A percentile compares a stretch with the other conserved stretches of the same genome.
phyloP scores from a whole-genome alignment of 2,797 vertebrate species.

The Kryptopterus vitreolus region DNA sequence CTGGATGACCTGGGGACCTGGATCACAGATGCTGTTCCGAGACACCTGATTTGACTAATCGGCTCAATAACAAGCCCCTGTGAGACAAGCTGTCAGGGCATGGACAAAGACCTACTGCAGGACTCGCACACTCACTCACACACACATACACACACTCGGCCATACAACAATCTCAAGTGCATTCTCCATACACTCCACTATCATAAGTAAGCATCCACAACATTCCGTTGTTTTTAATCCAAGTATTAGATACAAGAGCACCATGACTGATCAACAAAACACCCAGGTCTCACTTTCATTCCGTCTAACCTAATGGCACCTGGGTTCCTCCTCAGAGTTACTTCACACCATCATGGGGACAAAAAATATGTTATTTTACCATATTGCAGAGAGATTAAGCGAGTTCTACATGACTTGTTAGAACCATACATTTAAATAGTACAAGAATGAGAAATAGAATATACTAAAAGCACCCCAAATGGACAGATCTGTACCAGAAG shows the following conservation, averaged over 20 bases:
- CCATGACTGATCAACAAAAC: neutral
- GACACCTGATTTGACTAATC: slow-evolving; percentile 11
- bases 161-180: neutral
- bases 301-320: slow-evolving; percentile 17
- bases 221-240: neutral
- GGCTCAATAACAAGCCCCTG: neutral
- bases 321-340: neutral
- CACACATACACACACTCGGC: neutral
- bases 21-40: neutral
- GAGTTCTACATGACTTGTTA: neutral
- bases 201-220: neutral
- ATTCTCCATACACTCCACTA: neutral
- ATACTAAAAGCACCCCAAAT: neutral
- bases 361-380: neutral
- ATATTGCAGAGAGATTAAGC: neutral
- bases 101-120: neutral
- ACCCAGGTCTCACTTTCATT: neutral
- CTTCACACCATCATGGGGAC: neutral
- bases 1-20: neutral
- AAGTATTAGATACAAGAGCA: neutral
- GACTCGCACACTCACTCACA: no score
- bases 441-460: neutral
- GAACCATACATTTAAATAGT: neutral
- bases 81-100: neutral
- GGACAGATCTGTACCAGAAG: neutral